Conservation (phyloP, 2,888 invertebrate genomes). For the Lissocephala sabroskyi region DNA sequence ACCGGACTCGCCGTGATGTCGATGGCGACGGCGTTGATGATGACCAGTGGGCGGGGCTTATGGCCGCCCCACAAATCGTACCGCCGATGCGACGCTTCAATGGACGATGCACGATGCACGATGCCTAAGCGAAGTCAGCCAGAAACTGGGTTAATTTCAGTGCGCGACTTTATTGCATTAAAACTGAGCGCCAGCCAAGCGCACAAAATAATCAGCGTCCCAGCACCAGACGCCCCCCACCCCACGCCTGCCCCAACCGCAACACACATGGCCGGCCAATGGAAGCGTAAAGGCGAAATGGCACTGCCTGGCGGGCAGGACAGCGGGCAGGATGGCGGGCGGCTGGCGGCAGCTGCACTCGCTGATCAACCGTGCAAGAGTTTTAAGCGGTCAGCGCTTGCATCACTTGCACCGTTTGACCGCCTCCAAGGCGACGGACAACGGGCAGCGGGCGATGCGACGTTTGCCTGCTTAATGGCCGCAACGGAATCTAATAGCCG, state of each 20-base stretch:
- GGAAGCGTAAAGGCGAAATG: conserved; percentile 33
- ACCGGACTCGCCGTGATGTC: not conserved
- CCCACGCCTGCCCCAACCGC: not conserved
- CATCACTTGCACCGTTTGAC: too few relatives aligned
- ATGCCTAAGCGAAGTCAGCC: conserved; percentile 24
- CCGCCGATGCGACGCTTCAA: too few relatives aligned
- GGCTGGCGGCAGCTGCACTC: conserved; percentile 19
- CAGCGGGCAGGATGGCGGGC: conserved; percentile 16
- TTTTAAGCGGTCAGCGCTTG: not conserved
- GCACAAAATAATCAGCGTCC: conserved; percentile 39
- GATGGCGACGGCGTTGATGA: not conserved
- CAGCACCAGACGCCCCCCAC: conserved; percentile 7
- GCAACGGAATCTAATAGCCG: conserved; percentile 49
- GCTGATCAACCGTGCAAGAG: conserved; percentile 16
- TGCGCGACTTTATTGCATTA: conserved; percentile 37
- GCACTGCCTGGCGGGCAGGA: conserved; percentile 6
- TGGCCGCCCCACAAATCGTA: too few relatives aligned
- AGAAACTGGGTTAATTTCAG: conserved; percentile 39
- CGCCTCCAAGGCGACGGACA: too few relatives aligned
- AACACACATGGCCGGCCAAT: conserved; percentile 26
- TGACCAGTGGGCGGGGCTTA: too few relatives aligned
- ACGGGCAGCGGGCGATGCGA: too few relatives aligned
- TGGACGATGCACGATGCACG: not conserved
- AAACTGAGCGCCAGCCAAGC: conserved; percentile 23
- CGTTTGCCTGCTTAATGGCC: conserved; percentile 44